These are phyloP conservation scores for Ectobius pallidus DNA, from an alignment of 2,888 invertebrate species.

Conservation along the genomic window DNA sequence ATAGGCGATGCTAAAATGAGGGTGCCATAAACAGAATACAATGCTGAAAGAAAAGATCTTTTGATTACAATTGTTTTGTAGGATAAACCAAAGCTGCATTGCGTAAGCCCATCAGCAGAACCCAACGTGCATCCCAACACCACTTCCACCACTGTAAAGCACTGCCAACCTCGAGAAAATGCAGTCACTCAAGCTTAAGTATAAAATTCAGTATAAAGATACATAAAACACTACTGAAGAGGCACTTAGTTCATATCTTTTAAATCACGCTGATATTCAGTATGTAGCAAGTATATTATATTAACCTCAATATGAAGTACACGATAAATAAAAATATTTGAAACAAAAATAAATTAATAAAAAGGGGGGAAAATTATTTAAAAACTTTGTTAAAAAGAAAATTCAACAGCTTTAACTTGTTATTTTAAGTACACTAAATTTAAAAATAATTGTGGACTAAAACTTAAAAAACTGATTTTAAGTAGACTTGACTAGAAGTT, in stretches of 20 bases:
- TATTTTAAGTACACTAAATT: too few species aligned
- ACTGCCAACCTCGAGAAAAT: conserved; percentile 42
- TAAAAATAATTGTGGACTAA: too few species aligned
- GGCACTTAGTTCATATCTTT: too few species aligned
- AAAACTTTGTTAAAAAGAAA: too few species aligned
- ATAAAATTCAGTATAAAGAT: conserved; percentile 25
- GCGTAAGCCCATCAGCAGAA: conserved; percentile 24
- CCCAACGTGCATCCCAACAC: conserved; percentile 20
- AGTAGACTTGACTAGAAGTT: conserved; percentile 7
- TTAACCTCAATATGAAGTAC: conserved; percentile 18
- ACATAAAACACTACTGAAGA: conserved; percentile 12
- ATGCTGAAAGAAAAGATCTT: not conserved
- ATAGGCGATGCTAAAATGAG: too few species aligned
- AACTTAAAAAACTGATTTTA: too few species aligned
- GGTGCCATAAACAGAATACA: too few species aligned
- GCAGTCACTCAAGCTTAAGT: conserved; percentile 48
- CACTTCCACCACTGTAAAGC: not conserved
- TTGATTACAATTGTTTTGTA: not conserved
- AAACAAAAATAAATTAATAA: too few species aligned
- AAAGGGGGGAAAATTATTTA: too few species aligned
- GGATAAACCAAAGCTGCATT: not conserved
- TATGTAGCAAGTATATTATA: too few species aligned
- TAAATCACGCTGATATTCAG: too few species aligned
- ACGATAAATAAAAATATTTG: not conserved
- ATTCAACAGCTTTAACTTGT: too few species aligned